Conservation (phyloP, 2,113 vertebrate species). For the Ctenomys sociabilis region DNA sequence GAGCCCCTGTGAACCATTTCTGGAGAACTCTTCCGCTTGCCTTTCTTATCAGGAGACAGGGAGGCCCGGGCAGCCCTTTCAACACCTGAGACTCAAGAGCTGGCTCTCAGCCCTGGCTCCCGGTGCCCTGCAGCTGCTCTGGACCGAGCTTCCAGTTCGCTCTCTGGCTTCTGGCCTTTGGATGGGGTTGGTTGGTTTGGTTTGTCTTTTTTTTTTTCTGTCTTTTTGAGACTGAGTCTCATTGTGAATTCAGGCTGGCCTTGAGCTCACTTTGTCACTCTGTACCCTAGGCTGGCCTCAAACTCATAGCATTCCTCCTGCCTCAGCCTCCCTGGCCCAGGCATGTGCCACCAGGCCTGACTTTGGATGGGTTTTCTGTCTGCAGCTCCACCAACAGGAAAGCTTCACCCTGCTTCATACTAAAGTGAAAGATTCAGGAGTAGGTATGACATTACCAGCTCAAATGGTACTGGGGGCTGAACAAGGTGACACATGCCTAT, state of each 20-base stretch:
- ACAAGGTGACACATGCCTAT: not conserved
- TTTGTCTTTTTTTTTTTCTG: too few species aligned
- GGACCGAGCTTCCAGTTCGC: not conserved
- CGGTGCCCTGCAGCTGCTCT: not conserved
- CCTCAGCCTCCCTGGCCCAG: too few species aligned
- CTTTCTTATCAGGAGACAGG: constrained; percentile 68
- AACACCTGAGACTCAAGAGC: not conserved
- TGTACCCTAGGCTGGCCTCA: too few species aligned
- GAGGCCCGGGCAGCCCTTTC: not conserved
- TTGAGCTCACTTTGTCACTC: too few species aligned
- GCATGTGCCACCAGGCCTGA: too few species aligned
- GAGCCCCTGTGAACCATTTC: constrained; percentile 63
- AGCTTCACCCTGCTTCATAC: not conserved
- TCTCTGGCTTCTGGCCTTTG: not conserved
- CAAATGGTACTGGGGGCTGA: not conserved
- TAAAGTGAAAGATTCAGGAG: not conserved
- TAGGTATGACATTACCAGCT: not conserved
- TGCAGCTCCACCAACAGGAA: not conserved
- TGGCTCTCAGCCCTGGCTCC: not conserved
- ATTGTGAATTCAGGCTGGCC: too few species aligned
- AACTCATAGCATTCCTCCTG: too few species aligned
- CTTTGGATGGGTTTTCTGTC: not conserved
- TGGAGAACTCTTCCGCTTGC: constrained; percentile 72
- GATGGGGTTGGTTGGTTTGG: not conserved
- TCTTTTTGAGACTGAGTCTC: too few species aligned